A percentile compares a stretch with the other conserved stretches of the same genome.
Evolutionary conservation across 2,797 vertebrate genomes (phyloP).

Genomic region (Pangasius krempfi): DNA sequence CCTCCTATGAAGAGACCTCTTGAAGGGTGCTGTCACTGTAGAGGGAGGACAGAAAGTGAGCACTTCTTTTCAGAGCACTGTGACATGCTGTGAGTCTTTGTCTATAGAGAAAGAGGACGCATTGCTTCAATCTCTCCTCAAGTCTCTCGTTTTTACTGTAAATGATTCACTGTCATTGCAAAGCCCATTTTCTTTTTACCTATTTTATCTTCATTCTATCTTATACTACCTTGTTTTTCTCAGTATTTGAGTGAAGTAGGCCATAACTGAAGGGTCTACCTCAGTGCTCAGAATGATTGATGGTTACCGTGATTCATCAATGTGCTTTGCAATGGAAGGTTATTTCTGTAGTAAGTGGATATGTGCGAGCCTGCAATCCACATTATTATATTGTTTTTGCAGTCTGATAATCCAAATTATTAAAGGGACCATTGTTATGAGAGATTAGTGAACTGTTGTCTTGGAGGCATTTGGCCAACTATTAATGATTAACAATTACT

Average conservation of each 20-base stretch:
- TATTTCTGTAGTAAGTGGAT: neutral
- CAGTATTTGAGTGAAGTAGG: neutral
- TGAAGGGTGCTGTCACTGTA: conserved; percentile 14
- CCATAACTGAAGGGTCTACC: neutral
- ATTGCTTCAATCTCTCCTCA: neutral
- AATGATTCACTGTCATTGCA: neutral
- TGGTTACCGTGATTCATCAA: neutral
- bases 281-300: neutral
- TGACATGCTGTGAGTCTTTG: conserved; percentile 16
- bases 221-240: neutral
- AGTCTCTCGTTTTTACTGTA: no score
- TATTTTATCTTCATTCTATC: conserved; percentile 11
- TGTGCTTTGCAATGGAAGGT: conserved; percentile 1
- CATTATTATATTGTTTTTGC: neutral
- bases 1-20: conserved; percentile 12
- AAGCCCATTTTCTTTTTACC: conserved; percentile 3
- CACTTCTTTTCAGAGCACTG: conserved; percentile 10
- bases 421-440: neutral
- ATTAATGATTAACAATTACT: neutral
- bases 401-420: neutral
- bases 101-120: neutral
- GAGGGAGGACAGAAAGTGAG: conserved; percentile 29
- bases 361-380: neutral
- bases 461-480: neutral
- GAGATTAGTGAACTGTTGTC: neutral